These are phyloP conservation scores for Naso thynnoides DNA, from an alignment of 2,797 vertebrate species.

Conservation along the genomic window DNA sequence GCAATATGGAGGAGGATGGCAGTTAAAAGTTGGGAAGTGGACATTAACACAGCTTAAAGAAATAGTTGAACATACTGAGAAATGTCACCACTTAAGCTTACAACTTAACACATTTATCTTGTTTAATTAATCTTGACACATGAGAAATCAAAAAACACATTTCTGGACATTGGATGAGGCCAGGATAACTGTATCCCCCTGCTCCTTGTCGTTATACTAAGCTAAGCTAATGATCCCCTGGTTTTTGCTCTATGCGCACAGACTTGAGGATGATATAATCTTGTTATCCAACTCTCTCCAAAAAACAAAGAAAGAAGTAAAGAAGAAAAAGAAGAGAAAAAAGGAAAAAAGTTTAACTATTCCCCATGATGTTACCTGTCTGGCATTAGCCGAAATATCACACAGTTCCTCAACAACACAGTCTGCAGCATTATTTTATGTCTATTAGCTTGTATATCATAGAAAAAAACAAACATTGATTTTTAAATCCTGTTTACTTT, in stretches of 20 bases:
- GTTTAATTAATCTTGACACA: neutral
- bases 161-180: neutral
- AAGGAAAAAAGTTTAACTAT: neutral
- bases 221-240: neutral
- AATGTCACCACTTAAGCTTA: neutral
- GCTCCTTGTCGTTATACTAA: neutral
- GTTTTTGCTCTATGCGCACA: neutral
- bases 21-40: neutral
- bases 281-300: neutral
- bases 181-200: neutral
- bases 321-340: too few species aligned
- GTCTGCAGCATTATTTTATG: neutral
- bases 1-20: neutral
- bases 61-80: neutral
- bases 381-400: neutral
- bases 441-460: constrained; percentile 5
- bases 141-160: neutral
- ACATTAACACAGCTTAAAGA: neutral
- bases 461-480: constrained; percentile 14
- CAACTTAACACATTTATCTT: neutral
- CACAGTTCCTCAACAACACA: neutral
- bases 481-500: neutral
- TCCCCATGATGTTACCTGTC: too few species aligned
- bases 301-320: too few species aligned
- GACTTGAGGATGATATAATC: neutral